Base-by-base conservation (phyloP, 2,888 invertebrate genomes). In the Polylopha cassiicola region DNA sequence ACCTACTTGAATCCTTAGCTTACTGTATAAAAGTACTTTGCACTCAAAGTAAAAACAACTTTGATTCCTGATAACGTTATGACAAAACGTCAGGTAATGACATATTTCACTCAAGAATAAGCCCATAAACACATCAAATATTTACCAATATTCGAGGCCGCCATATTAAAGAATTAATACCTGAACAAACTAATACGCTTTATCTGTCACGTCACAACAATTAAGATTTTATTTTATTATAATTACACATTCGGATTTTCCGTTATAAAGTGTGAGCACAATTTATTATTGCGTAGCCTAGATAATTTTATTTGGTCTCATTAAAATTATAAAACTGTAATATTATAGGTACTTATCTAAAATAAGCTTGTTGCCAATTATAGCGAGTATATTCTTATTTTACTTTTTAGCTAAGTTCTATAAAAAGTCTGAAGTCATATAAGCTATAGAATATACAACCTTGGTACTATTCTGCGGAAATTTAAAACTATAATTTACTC, bases 161-260 rank as follows among this genome's bases (percentile, higher is more conserved):
- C 50, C 45, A 48, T 47, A 60, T 59, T 61, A 51, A 57, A 51
- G 50, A 57, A 59, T 57, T 59, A 58, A 60, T 52, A 24, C 53
- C 50, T 43, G 61, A 62, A 65, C 58, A 50, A 54, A 61, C 56
- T 52, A 47, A 27, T 46, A 53, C 54, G 39, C 41, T 42, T 39
- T 48, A 48, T 46, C 39, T 43, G 28, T 48, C 30, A 15, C 16
- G 14, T 21, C 13, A 17, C 24, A 30, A 30, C 15, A 15, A 24
- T 41, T 29, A 34, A 20, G 22, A 18, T 34, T 34, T 23, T 41
- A 29, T 33, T 15, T 33, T 33, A 41, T 30, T 33, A 24, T 34
- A 18, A 39, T 39, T 39, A 24, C 13, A 23, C 18, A 27, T 18
- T 14, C n/a, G 28, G 29, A 15, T 34, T 41, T 41, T 41, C 39